Percentiles rank a stretch among this genome's conserved stretches.
Conservation (phyloP, 2,113 vertebrate species). For the Cariama cristata region DNA sequence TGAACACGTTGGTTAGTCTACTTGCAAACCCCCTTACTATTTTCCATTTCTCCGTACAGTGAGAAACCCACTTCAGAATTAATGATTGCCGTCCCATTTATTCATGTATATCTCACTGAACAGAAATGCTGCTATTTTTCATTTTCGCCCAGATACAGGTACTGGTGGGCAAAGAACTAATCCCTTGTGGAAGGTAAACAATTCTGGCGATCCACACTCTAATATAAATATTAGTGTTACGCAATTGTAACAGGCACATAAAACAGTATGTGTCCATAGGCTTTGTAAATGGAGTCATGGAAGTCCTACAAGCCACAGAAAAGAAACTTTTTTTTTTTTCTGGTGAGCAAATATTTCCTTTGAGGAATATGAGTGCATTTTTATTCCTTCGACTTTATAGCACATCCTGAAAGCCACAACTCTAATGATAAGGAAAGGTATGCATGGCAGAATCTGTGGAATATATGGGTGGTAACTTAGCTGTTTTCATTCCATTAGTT, state of each 20-base stretch:
- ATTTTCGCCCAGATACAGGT: not conserved
- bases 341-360: not conserved
- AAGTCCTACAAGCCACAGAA: not conserved
- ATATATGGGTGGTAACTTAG: not conserved
- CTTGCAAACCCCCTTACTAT: not conserved
- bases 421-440: not conserved
- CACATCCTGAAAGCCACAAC: not conserved
- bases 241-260: not conserved
- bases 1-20: not conserved
- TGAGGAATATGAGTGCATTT: not conserved
- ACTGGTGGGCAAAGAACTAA: not conserved
- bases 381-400: not conserved
- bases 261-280: not conserved
- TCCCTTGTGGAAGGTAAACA: not conserved
- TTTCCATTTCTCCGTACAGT: not conserved
- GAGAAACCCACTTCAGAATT: not conserved
- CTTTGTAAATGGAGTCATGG: not conserved
- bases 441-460: not conserved
- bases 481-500: conserved; percentile 28
- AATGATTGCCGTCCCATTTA: not conserved
- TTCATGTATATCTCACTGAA: not conserved
- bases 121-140: not conserved
- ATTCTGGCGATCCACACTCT: not conserved
- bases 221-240: not conserved
- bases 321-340: not conserved